Evolutionary conservation across 2,113 vertebrate genomes (phyloP), one percentile per base, ranked within the genome.

Genomic region (Blennius ocellaris): DNA sequence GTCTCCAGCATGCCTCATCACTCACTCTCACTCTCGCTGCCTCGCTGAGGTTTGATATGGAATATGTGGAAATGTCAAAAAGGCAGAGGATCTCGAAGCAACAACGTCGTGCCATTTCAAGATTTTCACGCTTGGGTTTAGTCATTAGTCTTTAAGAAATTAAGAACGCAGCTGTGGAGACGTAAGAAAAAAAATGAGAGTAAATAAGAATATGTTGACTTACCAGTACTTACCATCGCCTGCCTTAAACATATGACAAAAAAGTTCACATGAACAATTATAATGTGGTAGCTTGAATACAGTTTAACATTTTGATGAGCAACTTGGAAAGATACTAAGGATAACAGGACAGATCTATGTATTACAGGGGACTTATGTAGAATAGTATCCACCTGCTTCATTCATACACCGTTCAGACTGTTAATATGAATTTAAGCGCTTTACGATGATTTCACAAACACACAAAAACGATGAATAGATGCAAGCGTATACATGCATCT

Each of bases 31-130:
- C 69, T 51, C 43, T 11, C 40, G 6, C 55, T 4, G 21, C 51
- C 56, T 73, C 48, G 38, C 47, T 71, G 58, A 73, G 47, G 56
- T 80, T 58, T 85, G 70, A 73, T 81, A 54, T 59, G 56, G 54
- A 82, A 57, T 66, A 62, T 50, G 36, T 62, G 38, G 37, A 85
- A 85, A 90, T 89, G 86, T 85, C 86, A 88, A 54, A 83, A 71
- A 71, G 36, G 8, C 21, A 72, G 40, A 72, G 16, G n/a, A 16
- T 59, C 51, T 53, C 40, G 12, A 14, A 2, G 55, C 49, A 41
- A 81, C 58, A 76, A 49, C 79, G 62, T 80, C 69, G 12, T 80
- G 60, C 36, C 65, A 76, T 74, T 78, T 82, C 43, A 11, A 69
- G 17, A 59, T 66, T 44, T 80, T 68, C 43, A 58, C 9, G 40